Evolutionary conservation across 2,797 vertebrate species (phyloP).

Genomic region (Typhlichthys eigenmanni): DNA sequence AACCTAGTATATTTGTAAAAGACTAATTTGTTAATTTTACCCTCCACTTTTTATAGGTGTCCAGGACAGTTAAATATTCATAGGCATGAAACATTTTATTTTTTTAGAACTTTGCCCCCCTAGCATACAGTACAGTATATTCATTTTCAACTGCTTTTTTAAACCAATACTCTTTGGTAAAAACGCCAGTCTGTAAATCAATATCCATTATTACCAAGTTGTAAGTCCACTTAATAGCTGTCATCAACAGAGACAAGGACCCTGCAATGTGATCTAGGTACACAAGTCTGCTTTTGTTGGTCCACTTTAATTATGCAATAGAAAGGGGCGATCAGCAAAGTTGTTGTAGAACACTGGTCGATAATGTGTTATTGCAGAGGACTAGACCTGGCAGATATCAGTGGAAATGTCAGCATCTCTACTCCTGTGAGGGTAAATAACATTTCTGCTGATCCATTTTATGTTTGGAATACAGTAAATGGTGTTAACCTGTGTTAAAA

Average conservation of each 20-base stretch:
- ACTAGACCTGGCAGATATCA: constrained; percentile 24
- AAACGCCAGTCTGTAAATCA: constrained; percentile 35
- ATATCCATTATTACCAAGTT: constrained; percentile 56
- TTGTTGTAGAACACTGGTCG: constrained; percentile 52
- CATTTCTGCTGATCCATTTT: constrained; percentile 26
- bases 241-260: constrained; percentile 43
- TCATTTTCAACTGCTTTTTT: constrained; percentile 5
- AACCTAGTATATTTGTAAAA: no score
- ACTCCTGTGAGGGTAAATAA: constrained; percentile 5
- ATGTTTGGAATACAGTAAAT: constrained; percentile 5
- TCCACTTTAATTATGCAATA: constrained; percentile 76
- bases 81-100: no score
- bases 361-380: constrained; percentile 57
- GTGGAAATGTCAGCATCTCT: constrained; percentile 41
- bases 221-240: constrained; percentile 56
- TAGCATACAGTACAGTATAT: background rate
- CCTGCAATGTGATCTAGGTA: constrained; percentile 68
- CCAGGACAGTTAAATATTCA: no score
- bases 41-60: no score
- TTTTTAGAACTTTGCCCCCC: no score
- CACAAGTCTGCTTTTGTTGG: constrained; percentile 56
- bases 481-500: background rate
- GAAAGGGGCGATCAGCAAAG: constrained; percentile 51
- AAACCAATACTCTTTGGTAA: constrained; percentile 23
- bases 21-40: no score